A percentile compares a stretch with the other conserved stretches of the same genome.
Conservation (phyloP, 2,797 vertebrate species). For the Microctenopoma stevenorrisi region DNA sequence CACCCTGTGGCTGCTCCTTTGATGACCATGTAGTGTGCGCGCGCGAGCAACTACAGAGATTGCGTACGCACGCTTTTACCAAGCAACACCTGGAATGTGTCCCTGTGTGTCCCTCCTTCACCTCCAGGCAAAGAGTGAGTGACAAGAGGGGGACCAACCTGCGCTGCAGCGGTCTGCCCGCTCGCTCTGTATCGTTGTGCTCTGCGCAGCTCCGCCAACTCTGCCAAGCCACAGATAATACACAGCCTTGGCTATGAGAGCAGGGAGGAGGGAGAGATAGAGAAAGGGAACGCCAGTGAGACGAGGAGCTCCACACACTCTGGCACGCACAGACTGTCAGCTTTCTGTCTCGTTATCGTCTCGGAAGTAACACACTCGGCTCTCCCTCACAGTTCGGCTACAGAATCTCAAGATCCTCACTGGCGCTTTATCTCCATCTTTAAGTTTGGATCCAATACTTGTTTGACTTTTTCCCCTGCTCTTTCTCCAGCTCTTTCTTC, state of each 20-base stretch:
- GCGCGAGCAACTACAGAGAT: conserved; percentile 6
- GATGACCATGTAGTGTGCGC: conserved; percentile 47
- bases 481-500: conserved; percentile 17
- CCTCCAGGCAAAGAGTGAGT: conserved; percentile 62
- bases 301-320: conserved; percentile 60
- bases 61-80: conserved; percentile 16
- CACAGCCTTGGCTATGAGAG: conserved; percentile 64
- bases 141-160: conserved; percentile 48
- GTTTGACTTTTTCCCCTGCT: conserved; percentile 42
- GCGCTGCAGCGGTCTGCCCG: conserved; percentile 67
- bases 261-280: conserved; percentile 62
- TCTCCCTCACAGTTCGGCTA: conserved; percentile 44
- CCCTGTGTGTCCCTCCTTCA: conserved; percentile 65
- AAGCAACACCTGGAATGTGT: conserved; percentile 66
- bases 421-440: conserved; percentile 52
- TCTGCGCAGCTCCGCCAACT: conserved; percentile 64
- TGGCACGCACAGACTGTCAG: conserved; percentile 62
- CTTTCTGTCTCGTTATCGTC: conserved; percentile 64
- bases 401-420: conserved; percentile 48
- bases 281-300: conserved; percentile 63
- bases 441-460: conserved; percentile 63
- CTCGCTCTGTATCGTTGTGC: conserved; percentile 58
- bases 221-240: conserved; percentile 70
- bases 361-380: conserved; percentile 36
- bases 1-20: conserved; percentile 67